Base-by-base conservation (phyloP, 2,797 vertebrate species). In the Huso huso region DNA sequence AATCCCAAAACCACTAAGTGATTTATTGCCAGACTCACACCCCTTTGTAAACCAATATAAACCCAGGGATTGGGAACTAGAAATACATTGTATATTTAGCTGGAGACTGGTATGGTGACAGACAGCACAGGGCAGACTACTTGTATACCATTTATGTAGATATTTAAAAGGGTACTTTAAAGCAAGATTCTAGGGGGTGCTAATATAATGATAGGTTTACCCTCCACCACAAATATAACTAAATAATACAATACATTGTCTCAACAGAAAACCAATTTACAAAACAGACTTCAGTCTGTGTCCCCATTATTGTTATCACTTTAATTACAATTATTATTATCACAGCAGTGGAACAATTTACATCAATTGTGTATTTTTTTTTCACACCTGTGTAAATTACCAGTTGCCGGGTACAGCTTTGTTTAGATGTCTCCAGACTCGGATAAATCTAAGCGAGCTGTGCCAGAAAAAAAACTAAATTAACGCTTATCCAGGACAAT, bases 1-100 rank as follows among this genome's bases (percentile, higher is more conserved):
- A 72, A 52, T 71, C 69, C 69, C 68, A 70, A 73, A 70, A 70
- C 73, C 69, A 66, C 65, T 61, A 73, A 75, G 80, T 73, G 67
- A 76, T 80, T 77, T 74, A 74, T 64, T 74, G 73, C 74, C 69
- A 59, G 72, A 49, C 3, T 66, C 73, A 66, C 73, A 57, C 71
- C 1, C 69, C 68, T 74, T 70, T 74, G 75, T 70, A 73, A 66
- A 4, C 37, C 37, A 37, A 63, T 52, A 58, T 58, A 1, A 37
- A 7, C 37, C 48, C n/a, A 51, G 62, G 37, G 37, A 37, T 37
- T 37, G 37, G 37, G 37, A 37, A 37, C 37, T 37, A 37, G 37
- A 37, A 37, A 37, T 37, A 37, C 37, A 5, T 37, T 4, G 37
- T 37, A 37, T 37, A 4, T 37, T 37, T 37, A 37, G 37, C 37